These are phyloP conservation scores for Synergus umbraculus DNA, from an alignment of 2,888 invertebrate species.

Conservation along the genomic window DNA sequence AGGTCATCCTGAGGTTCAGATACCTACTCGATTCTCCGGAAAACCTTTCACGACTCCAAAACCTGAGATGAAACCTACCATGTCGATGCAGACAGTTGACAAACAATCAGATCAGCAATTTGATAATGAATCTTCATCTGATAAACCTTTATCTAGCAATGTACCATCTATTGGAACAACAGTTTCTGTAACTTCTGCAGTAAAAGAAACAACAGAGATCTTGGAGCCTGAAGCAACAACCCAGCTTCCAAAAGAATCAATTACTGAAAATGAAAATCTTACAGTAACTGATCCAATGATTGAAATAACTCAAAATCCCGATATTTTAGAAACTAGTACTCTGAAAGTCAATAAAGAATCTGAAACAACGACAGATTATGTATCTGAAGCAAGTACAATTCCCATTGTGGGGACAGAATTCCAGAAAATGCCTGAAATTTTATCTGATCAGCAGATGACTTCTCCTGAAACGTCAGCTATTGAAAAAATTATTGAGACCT, in stretches of 20 bases:
- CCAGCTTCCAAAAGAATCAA: background rate
- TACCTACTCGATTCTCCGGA: slow-evolving; percentile 35
- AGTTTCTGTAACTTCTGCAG: background rate
- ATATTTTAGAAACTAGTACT: background rate
- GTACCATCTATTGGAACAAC: slow-evolving; percentile 23
- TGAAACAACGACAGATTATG: slow-evolving; percentile 45
- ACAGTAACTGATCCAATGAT: background rate
- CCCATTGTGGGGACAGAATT: slow-evolving; percentile 39
- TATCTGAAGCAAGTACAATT: slow-evolving; percentile 42
- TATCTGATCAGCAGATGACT: slow-evolving; percentile 43
- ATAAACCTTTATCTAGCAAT: background rate
- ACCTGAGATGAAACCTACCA: slow-evolving; percentile 24
- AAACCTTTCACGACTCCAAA: slow-evolving; percentile 40
- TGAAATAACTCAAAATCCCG: background rate
- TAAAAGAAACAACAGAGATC: slow-evolving; percentile 7
- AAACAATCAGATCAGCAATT: background rate
- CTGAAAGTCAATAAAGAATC: background rate
- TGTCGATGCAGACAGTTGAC: background rate
- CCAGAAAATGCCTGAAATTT: slow-evolving; percentile 45
- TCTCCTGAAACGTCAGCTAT: slow-evolving; percentile 51
- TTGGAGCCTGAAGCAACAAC: background rate
- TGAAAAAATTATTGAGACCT: slow-evolving; percentile 55
- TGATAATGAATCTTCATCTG: background rate
- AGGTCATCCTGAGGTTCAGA: slow-evolving; percentile 57
- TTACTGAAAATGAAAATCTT: background rate